These are phyloP conservation scores for Pseudocheirus occidentalis DNA, from an alignment of 2,797 vertebrate genomes.

Conservation along the genomic window DNA sequence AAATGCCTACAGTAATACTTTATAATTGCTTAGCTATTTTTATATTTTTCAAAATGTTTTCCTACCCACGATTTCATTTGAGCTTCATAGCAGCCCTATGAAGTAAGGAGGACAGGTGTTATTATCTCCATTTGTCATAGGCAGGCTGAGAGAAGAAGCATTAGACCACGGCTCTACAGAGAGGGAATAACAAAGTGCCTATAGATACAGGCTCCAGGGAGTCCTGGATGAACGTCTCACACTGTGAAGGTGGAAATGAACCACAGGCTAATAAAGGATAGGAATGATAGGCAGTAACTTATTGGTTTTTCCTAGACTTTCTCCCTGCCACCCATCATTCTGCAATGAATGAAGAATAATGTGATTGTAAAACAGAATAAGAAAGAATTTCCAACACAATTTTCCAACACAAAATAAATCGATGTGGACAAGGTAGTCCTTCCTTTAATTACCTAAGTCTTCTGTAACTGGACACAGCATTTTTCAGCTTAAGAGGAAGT, in stretches of 20 bases:
- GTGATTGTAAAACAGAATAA: background rate
- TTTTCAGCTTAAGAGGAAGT: background rate
- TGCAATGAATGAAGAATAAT: background rate
- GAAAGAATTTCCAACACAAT: background rate
- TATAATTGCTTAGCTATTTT: background rate
- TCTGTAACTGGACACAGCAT: background rate
- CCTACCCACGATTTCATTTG: background rate
- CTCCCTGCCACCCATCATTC: background rate
- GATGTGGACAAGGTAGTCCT: background rate
- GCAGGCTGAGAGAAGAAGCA: background rate
- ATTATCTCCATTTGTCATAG: background rate
- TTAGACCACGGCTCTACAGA: background rate
- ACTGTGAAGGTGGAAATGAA: background rate
- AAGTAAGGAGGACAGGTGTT: background rate
- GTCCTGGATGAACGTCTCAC: background rate
- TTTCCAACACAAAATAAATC: background rate
- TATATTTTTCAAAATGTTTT: slow-evolving; percentile 18
- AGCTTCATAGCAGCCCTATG: background rate
- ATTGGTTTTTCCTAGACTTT: background rate
- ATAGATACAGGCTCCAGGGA: background rate
- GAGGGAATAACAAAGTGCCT: background rate
- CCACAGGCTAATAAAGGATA: background rate
- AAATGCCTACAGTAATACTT: background rate
- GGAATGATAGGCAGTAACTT: background rate
- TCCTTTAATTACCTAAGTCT: background rate